phyloP scores from a whole-genome alignment of 2,797 vertebrate genomes.

The Anas bahamensis region DNA sequence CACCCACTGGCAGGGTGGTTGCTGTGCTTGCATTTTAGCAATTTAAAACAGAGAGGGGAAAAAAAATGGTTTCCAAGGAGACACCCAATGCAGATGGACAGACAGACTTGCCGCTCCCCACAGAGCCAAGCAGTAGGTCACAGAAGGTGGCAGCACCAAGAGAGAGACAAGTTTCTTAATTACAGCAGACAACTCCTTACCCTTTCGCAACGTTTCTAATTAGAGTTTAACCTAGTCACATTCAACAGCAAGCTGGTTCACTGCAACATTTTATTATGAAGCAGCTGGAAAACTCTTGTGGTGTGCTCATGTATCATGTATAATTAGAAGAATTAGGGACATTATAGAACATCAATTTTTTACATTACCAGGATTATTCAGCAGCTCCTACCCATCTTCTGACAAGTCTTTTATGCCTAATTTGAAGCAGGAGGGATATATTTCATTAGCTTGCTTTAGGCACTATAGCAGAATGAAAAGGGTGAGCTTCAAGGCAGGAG shows the following conservation, averaged over 20 bases:
- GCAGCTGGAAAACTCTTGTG: slow-evolving; percentile 30
- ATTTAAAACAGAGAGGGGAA: background rate
- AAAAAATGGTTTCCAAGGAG: background rate
- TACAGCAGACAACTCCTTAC: background rate
- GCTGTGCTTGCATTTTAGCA: fast-evolving
- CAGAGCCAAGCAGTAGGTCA: background rate
- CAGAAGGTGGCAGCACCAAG: background rate
- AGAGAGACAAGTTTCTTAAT: background rate
- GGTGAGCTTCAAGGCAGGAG: background rate
- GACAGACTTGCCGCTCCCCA: background rate
- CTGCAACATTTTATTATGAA: background rate
- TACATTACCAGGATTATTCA: slow-evolving; percentile 48
- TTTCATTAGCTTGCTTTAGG: slow-evolving; percentile 41
- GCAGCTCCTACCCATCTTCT: slow-evolving; percentile 26
- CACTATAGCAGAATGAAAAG: slow-evolving; percentile 13
- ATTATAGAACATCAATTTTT: slow-evolving; percentile 48
- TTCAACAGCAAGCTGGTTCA: background rate
- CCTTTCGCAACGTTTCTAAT: background rate
- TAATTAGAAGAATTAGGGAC: slow-evolving; percentile 60
- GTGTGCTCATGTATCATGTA: background rate
- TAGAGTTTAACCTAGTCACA: slow-evolving; percentile 21
- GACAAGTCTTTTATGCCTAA: slow-evolving; percentile 34
- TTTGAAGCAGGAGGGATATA: slow-evolving; percentile 32
- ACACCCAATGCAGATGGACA: background rate
- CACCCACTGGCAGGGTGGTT: fast-evolving